Evolutionary conservation across 2,797 vertebrate species (phyloP).

Genomic region (Sebastes hubbsi): DNA sequence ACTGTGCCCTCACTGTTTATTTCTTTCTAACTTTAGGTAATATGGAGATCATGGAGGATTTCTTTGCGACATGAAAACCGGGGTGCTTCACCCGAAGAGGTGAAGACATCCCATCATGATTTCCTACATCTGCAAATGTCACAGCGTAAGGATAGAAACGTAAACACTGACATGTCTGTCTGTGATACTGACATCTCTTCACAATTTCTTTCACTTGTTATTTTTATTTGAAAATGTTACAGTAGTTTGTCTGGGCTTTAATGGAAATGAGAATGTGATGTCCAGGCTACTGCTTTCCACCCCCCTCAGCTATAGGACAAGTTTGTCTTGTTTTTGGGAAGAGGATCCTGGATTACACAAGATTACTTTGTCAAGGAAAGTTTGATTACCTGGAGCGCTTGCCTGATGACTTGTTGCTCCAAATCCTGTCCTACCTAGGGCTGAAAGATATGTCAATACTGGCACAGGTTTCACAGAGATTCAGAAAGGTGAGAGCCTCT

Average conservation of each 20-base stretch:
- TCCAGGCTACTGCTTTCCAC: neutral
- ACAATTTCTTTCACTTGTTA: neutral
- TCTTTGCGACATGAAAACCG: constrained; percentile 41
- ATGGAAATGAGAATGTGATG: neutral
- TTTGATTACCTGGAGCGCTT: constrained; percentile 84
- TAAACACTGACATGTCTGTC: neutral
- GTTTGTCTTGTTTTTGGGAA: constrained; percentile 76
- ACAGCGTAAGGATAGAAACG: constrained; percentile 39
- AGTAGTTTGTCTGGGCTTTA: neutral
- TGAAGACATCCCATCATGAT: constrained; percentile 36
- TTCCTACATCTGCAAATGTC: constrained; percentile 49
- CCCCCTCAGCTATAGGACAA: constrained; percentile 63
- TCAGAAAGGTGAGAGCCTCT: constrained; percentile 75
- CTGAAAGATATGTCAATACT: constrained; percentile 79
- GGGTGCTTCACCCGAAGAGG: constrained; percentile 46
- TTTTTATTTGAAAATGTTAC: neutral
- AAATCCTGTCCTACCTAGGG: constrained; percentile 80
- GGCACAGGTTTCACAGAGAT: constrained; percentile 79
- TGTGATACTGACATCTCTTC: neutral
- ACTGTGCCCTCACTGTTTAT: neutral
- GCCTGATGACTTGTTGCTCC: constrained; percentile 79
- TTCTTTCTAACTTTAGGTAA: constrained; percentile 44
- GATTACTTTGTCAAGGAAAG: constrained; percentile 79
- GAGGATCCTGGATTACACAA: constrained; percentile 75
- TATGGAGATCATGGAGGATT: constrained; percentile 68